A percentile compares a stretch with the other conserved stretches of the same genome.
Conservation (phyloP, 2,888 invertebrate genomes). For the Eilema griseolum region DNA sequence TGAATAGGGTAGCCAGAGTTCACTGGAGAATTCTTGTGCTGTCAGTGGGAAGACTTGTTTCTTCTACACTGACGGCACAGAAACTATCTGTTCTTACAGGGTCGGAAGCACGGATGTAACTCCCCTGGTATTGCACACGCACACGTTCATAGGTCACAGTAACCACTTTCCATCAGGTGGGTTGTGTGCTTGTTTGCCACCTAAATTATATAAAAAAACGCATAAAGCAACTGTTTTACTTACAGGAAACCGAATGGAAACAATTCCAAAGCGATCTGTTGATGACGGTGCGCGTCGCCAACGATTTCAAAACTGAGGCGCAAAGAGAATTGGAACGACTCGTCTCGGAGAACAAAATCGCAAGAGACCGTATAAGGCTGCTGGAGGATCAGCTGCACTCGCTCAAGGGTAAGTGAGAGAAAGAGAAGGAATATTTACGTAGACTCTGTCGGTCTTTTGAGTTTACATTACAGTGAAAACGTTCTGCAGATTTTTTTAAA, state of each 20-base stretch:
- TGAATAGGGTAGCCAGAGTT: no score
- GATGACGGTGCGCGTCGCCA: conserved; percentile 97
- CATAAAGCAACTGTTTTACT: background rate
- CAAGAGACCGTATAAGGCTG: conserved; percentile 91
- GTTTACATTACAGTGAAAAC: background rate
- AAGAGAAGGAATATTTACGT: background rate
- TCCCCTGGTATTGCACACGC: no score
- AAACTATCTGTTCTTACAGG: no score
- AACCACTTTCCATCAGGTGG: no score
- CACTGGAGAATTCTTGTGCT: no score
- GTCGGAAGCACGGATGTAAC: no score
- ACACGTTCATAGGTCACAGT: no score
- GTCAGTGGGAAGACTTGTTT: no score
- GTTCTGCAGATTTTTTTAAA: no score
- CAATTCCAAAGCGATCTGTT: conserved; percentile 97
- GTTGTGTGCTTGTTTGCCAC: no score
- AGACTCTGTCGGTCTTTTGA: conserved; percentile 28
- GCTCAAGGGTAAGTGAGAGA: conserved; percentile 88
- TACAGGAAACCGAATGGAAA: conserved; percentile 94
- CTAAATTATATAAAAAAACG: no score
- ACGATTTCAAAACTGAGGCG: conserved; percentile 98
- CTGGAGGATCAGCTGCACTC: conserved; percentile 94
- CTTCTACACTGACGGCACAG: no score
- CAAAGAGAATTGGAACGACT: conserved; percentile 93
- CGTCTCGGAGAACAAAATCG: conserved; percentile 93